Evolutionary conservation across 2,797 vertebrate genomes (phyloP), one percentile per base, ranked within the genome.

Genomic region (Anabas testudineus): DNA sequence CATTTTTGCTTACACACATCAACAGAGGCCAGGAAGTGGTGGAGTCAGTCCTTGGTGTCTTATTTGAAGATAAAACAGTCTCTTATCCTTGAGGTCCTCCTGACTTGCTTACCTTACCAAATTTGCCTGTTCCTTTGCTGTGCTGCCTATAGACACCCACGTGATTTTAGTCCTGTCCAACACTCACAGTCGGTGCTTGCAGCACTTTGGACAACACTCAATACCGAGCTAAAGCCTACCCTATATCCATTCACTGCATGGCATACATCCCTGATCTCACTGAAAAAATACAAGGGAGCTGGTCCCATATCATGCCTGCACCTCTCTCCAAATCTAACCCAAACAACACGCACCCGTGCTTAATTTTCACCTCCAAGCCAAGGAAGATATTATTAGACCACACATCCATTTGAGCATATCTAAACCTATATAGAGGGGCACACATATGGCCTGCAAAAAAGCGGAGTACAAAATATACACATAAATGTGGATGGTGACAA

Each of bases 301-400:
- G 67, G 74, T 79, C 78, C 78, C 78, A 81, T 79, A 36, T 39
- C 28, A 30, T 43, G 74, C 43, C 68, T 53, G 32, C 71, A 60
- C 24, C 45, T 51, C 62, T 75, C 58, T 60, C 71, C 30, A 73
- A 82, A 89, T 78, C 72, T 76, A 88, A 86, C 81, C 82, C 87
- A 93, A 94, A 94, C 87, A 92, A 82, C 67, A 66, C 63, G 55
- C 67, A 62, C 64, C 62, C 66, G 59, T 26, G 60, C 76, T 32
- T 32, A 28, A 85, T 81, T 78, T 82, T 80, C 77, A 73, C 74
- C 67, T 83, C 74, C 0, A 14, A 69, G 78, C 72, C 65, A 83
- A 73, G 53, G 57, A 87, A 88, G 90, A 91, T 87, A 87, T 92
- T 65, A 91, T 82, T 71, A 87, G 90, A 90, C 89, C 88, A 90